Evolutionary conservation across 2,797 vertebrate species (phyloP), one percentile per base, ranked within the genome.

Genomic region (Semotilus atromaculatus): DNA sequence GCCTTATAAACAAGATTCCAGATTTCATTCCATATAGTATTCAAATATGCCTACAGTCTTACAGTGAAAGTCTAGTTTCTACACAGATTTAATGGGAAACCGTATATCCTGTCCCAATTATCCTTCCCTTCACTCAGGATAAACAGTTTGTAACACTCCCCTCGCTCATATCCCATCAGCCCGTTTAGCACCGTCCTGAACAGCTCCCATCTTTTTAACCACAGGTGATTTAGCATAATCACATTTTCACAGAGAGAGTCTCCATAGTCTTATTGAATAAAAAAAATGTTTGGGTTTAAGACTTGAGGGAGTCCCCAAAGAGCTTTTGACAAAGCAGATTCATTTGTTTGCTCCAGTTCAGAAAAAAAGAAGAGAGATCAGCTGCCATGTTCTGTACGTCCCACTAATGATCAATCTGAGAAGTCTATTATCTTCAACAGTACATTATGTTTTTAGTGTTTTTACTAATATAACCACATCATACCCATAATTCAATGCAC

Each of bases 51-150:
- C 26, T 58, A 19, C 10, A 64, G 29, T 38, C 19, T 31, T 8
- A 51, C 23, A 29, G 66, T 43, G 34, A n/a, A 60, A 34, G 40
- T 48, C 29, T 60, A 19, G 58, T 58, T 78, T 66, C 51, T 53
- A 58, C 16, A 45, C 31, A 55, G 75, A 58, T 73, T 72, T 79
- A 85, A 82, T 82, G 14, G 74, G 82, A 84, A 86, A 51, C 45
- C n/a, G 14, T 31, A 79, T 85, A 85, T 88, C 87, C 88, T 88
- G 74, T 64, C 40, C 70, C 68, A 85, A 58, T 74, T 82, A 82
- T 82, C 74, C 76, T 51, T 66, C 79, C 85, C 75, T 66, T 71
- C 40, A 26, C 60, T 85, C 51, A 55, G n/a, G 53, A 43, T 85
- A 86, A 85, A 86, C 88, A 76, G 26, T 75, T 60, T 76, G 9